Evolutionary conservation across 2,113 vertebrate genomes (phyloP).

Genomic region (Chlorodrepanis virens): DNA sequence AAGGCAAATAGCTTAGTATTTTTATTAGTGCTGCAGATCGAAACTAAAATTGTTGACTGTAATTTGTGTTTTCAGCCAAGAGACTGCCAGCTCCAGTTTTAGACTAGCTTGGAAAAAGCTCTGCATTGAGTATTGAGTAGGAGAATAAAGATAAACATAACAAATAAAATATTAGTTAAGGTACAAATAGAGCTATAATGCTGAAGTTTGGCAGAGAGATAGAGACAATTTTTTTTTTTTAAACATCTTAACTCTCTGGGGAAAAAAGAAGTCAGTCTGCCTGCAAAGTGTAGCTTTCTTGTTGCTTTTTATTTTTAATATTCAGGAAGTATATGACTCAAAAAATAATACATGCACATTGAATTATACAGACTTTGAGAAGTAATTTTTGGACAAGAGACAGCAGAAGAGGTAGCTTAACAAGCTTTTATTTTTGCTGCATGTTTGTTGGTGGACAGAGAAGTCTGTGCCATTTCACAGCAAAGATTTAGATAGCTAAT

Average conservation of each 20-base stretch:
- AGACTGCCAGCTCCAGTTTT: neutral
- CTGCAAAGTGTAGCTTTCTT: neutral
- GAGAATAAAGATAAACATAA: neutral
- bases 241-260: neutral
- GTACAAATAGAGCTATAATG: neutral
- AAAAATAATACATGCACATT: neutral
- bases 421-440: neutral
- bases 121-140: neutral
- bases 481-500: neutral
- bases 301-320: neutral
- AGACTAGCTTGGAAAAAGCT: neutral
- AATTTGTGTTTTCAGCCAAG: neutral
- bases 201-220: neutral
- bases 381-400: neutral
- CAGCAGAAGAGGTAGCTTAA: neutral
- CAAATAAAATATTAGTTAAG: neutral
- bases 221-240: neutral
- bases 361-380: neutral
- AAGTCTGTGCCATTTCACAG: neutral
- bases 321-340: neutral
- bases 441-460: neutral
- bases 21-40: neutral
- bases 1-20: neutral
- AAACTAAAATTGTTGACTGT: neutral
- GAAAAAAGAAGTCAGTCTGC: neutral